These are phyloP conservation scores for Xenops minutus DNA, from an alignment of 2,797 vertebrate species.

Conservation along the genomic window DNA sequence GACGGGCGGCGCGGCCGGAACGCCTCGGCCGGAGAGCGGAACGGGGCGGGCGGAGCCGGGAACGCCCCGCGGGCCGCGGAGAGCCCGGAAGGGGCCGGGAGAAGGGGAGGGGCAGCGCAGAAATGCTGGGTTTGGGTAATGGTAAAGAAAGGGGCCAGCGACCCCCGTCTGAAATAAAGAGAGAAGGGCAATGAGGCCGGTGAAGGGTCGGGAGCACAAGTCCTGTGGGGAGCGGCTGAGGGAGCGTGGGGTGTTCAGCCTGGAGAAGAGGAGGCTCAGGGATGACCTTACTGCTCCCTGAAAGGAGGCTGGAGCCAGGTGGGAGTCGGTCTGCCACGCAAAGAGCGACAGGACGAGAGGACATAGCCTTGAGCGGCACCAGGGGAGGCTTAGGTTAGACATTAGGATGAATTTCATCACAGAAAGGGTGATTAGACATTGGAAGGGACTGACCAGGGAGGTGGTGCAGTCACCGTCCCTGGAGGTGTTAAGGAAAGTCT, in stretches of 20 bases:
- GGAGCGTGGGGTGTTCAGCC: neutral
- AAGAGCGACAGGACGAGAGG: neutral
- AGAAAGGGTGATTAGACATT: neutral
- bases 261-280: neutral
- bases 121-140: rapidly evolving
- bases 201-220: neutral
- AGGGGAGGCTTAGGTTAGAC: neutral
- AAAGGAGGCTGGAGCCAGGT: neutral
- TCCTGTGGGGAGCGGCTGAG: neutral
- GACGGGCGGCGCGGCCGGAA: neutral
- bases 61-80: neutral
- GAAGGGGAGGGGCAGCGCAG: rapidly evolving
- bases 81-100: neutral
- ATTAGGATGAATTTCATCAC: neutral
- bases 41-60: neutral
- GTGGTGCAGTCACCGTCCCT: neutral
- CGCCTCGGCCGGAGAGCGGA: too few species aligned
- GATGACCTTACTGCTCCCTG: neutral
- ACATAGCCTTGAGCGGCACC: neutral
- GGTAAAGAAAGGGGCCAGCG: rapidly evolving
- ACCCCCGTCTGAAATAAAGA: neutral
- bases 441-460: neutral
- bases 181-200: rapidly evolving
- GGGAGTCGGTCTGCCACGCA: too few species aligned
- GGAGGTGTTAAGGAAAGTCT: neutral